Evolutionary conservation across 1,140 invertebrate genomes (phyloP), one percentile per base, ranked within the genome.

Genomic region (Atta cephalotes): DNA sequence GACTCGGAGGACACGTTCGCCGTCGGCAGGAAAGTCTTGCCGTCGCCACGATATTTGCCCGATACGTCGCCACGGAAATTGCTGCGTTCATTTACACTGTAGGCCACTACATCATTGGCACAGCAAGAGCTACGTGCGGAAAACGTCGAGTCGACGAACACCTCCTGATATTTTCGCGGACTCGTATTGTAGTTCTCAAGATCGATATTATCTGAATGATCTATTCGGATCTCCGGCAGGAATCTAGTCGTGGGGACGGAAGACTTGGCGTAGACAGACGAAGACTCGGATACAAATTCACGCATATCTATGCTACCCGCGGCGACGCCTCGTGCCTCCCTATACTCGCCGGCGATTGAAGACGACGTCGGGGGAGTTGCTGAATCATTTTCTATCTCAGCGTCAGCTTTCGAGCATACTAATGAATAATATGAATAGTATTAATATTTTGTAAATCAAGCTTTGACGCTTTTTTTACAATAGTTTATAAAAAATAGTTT

Each of bases 151-250:
- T 82, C 80, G 31, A 74, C 68, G 1, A 82, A 82, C 7, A 74
- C 39, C n/a, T 95, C 94, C 45, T 95, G 94, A 70, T 94, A 94
- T 72, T 95, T 94, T 31, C 94, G 90, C 10, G 94, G 93, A 72
- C 94, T 94, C n/a, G 94, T 94, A 45, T 87, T 93, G 77, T 94
- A 95, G 51, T 93, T 94, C 51, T 95, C 94, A 0, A 95, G 91
- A 80, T 94, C 93, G 62, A 95, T 93, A 49, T 95, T 92, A 76
- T 95, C 94, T 31, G 92, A 89, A 25, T 90, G 91, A 49, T 95
- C 93, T 10, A 94, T 87, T 7, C 93, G 93, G 62, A 94, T 94
- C 71, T 95, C 93, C 1, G 92, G 93, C 63, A 91, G 77, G 70
- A 91, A 93, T 65, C 92, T 86, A 9, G 88, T 51, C 10, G 87